phyloP scores from a whole-genome alignment of 2,797 vertebrate species.

The Phataginus tricuspis region DNA sequence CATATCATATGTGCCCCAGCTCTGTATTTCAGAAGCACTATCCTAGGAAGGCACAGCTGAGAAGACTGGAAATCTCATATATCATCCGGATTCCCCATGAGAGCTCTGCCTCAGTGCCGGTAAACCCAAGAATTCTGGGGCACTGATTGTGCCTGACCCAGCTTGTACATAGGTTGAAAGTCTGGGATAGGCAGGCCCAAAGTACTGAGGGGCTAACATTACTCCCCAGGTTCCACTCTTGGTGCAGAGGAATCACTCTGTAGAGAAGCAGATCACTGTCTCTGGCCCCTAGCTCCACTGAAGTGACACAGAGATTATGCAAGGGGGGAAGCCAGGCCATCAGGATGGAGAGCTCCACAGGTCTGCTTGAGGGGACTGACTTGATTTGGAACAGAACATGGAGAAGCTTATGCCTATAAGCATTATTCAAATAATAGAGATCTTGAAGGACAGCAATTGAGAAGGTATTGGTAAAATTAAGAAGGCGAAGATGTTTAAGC shows the following conservation, averaged over 20 bases:
- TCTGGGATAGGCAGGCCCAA: background rate
- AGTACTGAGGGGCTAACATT: background rate
- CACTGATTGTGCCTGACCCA: background rate
- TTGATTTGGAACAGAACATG: background rate
- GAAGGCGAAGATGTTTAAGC: background rate
- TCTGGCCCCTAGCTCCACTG: background rate
- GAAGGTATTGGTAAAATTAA: background rate
- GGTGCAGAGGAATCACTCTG: background rate
- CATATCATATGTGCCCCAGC: background rate
- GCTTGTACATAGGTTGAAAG: background rate
- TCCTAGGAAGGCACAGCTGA: background rate
- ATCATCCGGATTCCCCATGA: background rate
- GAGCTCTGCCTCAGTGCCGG: background rate
- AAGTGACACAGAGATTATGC: background rate
- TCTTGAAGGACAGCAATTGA: background rate
- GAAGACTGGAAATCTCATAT: background rate
- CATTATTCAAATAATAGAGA: background rate
- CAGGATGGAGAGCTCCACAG: background rate
- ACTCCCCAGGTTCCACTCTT: background rate
- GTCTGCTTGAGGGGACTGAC: background rate
- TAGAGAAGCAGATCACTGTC: background rate
- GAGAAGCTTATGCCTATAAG: background rate
- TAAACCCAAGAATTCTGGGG: background rate
- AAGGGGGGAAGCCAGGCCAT: background rate
- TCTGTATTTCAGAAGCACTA: background rate